Conservation (phyloP, 2,113 vertebrate genomes). For the Antechinus flavipes region DNA sequence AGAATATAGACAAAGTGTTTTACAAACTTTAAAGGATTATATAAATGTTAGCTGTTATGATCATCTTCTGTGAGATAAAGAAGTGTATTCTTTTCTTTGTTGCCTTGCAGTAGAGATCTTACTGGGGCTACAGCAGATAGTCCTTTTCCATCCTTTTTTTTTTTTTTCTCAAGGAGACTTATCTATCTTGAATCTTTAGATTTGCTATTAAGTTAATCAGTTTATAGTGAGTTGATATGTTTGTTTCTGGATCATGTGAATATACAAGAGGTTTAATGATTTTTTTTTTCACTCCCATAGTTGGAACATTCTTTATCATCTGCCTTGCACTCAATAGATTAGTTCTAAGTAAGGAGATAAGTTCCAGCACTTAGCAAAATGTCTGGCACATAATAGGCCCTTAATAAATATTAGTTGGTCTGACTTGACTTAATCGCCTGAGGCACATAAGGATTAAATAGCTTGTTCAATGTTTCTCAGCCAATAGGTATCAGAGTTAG, state of each 20-base stretch:
- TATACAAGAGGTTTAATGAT: not conserved
- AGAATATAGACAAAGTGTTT: not conserved
- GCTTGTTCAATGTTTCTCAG: not conserved
- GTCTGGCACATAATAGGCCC: not conserved
- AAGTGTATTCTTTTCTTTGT: not conserved
- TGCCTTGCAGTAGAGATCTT: not conserved
- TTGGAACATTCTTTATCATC: not conserved
- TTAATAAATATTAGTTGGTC: not conserved
- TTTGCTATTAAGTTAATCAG: not conserved
- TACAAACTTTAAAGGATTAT: not conserved
- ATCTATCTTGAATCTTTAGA: not conserved
- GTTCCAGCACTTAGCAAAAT: not conserved
- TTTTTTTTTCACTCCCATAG: not conserved
- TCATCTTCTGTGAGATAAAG: not conserved
- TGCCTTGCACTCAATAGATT: not conserved
- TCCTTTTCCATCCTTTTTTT: not conserved
- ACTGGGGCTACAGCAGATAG: not conserved
- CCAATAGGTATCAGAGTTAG: not conserved
- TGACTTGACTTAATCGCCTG: not conserved
- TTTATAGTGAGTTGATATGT: not conserved
- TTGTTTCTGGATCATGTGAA: not conserved
- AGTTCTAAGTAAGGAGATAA: not conserved
- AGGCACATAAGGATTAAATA: not conserved
- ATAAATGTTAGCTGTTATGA: not conserved
- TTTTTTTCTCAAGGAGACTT: not conserved